These are phyloP conservation scores for Heterohyrax brucei DNA, from an alignment of 2,797 vertebrate genomes.

Conservation along the genomic window DNA sequence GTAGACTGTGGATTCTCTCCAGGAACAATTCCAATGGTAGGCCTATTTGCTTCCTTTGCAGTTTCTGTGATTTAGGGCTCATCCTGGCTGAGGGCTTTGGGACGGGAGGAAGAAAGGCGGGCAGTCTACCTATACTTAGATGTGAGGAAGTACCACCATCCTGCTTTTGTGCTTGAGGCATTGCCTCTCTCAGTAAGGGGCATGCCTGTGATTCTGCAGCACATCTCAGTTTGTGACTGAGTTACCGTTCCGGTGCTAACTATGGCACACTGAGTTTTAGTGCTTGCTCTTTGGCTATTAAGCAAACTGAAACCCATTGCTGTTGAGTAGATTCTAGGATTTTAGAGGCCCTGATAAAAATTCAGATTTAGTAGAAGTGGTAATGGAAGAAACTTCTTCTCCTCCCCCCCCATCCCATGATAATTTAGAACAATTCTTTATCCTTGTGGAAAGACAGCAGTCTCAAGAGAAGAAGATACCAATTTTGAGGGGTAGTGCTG, in stretches of 20 bases:
- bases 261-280: background rate
- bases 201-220: background rate
- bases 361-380: slow-evolving; percentile 6
- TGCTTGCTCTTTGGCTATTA: background rate
- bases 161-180: background rate
- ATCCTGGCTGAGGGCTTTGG: background rate
- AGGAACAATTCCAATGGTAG: background rate
- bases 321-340: no score
- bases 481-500: background rate
- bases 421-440: slow-evolving; percentile 33
- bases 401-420: background rate
- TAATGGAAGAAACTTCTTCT: background rate
- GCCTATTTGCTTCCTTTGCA: background rate
- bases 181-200: background rate
- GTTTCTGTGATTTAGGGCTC: background rate
- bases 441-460: background rate
- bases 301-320: background rate
- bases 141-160: background rate
- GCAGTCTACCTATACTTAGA: background rate
- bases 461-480: background rate
- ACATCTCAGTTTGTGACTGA: background rate
- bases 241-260: background rate
- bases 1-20: background rate
- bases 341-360: background rate
- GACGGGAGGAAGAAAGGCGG: background rate